Conservation (phyloP, 2,888 invertebrate species). For the Monochamus alternatus region DNA sequence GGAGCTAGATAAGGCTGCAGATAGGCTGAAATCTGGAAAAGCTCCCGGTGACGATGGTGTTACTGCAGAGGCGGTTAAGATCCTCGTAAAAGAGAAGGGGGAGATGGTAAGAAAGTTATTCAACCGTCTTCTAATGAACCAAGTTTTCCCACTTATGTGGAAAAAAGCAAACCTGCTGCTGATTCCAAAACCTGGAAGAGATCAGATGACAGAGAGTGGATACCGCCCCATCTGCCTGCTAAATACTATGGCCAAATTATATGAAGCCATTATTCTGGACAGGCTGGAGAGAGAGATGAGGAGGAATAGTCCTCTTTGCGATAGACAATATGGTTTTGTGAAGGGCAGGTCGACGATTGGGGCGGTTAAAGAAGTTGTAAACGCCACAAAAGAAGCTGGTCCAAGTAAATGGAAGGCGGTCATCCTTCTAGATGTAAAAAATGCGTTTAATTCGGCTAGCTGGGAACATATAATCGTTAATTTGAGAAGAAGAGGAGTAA, state of each 20-base stretch:
- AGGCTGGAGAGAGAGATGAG: not conserved
- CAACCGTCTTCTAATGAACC: not conserved
- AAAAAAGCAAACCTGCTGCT: not conserved
- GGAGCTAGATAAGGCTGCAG: not conserved
- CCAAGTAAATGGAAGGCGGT: not conserved
- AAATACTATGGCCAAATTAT: not conserved
- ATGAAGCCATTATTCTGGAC: not conserved
- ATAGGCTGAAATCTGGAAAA: not conserved
- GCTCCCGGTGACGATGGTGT: not conserved
- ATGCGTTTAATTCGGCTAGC: slow-evolving; percentile 46
- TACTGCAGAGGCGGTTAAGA: not conserved
- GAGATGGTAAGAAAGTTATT: not conserved
- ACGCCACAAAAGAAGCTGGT: not conserved
- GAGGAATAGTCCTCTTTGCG: not conserved
- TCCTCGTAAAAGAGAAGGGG: not conserved
- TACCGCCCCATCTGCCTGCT: not conserved
- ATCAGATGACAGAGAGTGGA: not conserved
- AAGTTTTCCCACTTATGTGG: not conserved
- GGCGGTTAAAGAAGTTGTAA: slow-evolving; percentile 21
- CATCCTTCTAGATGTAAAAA: slow-evolving; percentile 40
- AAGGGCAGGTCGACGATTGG: slow-evolving; percentile 14
- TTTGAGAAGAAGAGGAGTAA: slow-evolving; percentile 25
- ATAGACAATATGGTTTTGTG: not conserved
- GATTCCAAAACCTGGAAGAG: not conserved
- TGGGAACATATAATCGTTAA: slow-evolving; percentile 34